Conservation (phyloP, 2,888 invertebrate species). For the Furcula furcula region DNA sequence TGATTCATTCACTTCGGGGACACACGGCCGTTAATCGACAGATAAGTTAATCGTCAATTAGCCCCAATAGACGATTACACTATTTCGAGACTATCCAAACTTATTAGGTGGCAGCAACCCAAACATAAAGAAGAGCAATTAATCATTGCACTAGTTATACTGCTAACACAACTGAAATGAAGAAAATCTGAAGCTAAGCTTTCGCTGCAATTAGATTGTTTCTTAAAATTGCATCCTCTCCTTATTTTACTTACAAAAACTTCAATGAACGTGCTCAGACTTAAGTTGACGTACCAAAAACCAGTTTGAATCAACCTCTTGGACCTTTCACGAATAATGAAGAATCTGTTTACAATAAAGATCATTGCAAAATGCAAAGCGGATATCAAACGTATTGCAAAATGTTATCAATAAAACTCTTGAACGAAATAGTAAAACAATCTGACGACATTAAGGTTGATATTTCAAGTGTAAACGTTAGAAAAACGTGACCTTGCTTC, state of each 20-base stretch:
- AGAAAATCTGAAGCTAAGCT: conserved; percentile 23
- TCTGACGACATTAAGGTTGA: conserved; percentile 22
- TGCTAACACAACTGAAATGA: too few species aligned
- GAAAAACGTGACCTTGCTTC: conserved; percentile 37
- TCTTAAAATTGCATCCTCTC: conserved; percentile 13
- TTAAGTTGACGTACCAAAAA: conserved; percentile 5
- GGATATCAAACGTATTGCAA: conserved; percentile 4
- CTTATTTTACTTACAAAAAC: conserved; percentile 7
- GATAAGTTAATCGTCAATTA: conserved; percentile 39
- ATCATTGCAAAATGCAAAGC: conserved; percentile 7
- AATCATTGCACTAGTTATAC: too few species aligned
- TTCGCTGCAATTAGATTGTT: conserved; percentile 20
- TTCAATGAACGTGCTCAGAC: conserved; percentile 6
- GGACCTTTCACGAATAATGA: conserved; percentile 11
- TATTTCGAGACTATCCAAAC: too few species aligned
- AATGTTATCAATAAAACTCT: conserved; percentile 3
- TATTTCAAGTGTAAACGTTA: conserved; percentile 20
- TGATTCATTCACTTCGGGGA: background rate
- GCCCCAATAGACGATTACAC: conserved; percentile 36
- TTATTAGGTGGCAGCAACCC: too few species aligned
- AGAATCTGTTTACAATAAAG: conserved; percentile 8
- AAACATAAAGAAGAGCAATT: too few species aligned
- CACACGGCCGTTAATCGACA: conserved; percentile 9
- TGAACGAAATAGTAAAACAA: conserved; percentile 7
- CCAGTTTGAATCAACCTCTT: conserved; percentile 6